Percentiles rank a stretch among this genome's conserved stretches.
These are phyloP conservation scores for Zygaena filipendulae DNA, from an alignment of 2,888 invertebrate species.

Conservation along the genomic window DNA sequence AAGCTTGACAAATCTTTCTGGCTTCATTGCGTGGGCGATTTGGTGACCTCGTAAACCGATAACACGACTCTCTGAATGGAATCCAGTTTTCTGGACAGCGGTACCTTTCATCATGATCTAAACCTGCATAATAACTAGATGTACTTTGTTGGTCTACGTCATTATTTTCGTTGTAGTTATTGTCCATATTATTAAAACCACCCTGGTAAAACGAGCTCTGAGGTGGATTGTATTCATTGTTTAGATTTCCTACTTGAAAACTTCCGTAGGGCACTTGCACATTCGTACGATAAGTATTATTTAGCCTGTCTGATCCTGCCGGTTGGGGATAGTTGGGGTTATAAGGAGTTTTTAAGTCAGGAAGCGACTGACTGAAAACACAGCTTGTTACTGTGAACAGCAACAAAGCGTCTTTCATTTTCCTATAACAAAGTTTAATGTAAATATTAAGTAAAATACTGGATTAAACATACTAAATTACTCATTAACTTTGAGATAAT, in stretches of 20 bases:
- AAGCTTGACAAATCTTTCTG: constrained; percentile 84
- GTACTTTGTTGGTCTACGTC: constrained; percentile 49
- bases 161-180: constrained; percentile 40
- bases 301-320: no score
- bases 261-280: constrained; percentile 51
- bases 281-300: constrained; percentile 41
- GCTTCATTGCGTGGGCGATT: constrained; percentile 83
- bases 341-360: no score
- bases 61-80: constrained; percentile 84
- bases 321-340: constrained; percentile 43
- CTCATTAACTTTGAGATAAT: no score
- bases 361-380: constrained; percentile 44
- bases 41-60: constrained; percentile 90
- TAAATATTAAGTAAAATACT: no score
- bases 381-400: constrained; percentile 33
- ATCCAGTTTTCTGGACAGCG: constrained; percentile 90
- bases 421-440: no score
- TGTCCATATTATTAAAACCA: constrained; percentile 37
- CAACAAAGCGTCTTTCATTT: constrained; percentile 40
- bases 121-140: constrained; percentile 46
- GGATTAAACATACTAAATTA: no score
- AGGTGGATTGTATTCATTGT: constrained; percentile 35
- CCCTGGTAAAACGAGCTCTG: constrained; percentile 56
- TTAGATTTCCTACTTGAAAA: constrained; percentile 38
- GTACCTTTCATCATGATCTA: constrained; percentile 54